Percentiles rank a stretch among this genome's conserved stretches.
These are phyloP conservation scores for Campylomormyrus numenius DNA, from an alignment of 2,113 vertebrate species.

Conservation along the genomic window DNA sequence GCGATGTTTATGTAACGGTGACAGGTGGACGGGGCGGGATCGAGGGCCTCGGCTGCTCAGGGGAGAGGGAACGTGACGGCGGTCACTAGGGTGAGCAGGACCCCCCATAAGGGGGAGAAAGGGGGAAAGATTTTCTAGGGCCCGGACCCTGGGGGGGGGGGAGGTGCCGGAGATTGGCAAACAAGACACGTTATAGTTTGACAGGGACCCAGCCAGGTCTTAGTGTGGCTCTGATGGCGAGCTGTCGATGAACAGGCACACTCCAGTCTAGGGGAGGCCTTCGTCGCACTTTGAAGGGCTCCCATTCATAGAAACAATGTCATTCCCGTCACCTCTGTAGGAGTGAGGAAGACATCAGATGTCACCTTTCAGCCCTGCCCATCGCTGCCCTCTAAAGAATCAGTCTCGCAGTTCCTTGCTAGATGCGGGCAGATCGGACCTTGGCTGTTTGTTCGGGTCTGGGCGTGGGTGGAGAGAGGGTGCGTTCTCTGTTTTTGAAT, in stretches of 20 bases:
- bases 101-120: not conserved
- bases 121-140: not conserved
- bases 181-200: not conserved
- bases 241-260: too few species aligned
- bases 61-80: not conserved
- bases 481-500: not conserved
- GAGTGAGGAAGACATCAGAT: not conserved
- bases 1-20: not conserved
- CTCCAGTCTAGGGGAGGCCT: not conserved
- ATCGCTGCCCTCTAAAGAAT: not conserved
- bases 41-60: not conserved
- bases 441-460: not conserved
- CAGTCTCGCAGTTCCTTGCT: not conserved
- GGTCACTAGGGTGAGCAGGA: not conserved
- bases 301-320: not conserved
- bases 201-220: not conserved
- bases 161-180: not conserved
- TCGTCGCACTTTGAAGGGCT: not conserved
- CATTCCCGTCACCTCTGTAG: not conserved
- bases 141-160: not conserved
- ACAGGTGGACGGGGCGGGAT: not conserved
- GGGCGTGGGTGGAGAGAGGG: not conserved
- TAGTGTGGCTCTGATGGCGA: too few species aligned
- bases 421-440: not conserved
- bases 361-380: not conserved